Conservation (phyloP, 2,797 vertebrate species). For the Chelon labrosus region DNA sequence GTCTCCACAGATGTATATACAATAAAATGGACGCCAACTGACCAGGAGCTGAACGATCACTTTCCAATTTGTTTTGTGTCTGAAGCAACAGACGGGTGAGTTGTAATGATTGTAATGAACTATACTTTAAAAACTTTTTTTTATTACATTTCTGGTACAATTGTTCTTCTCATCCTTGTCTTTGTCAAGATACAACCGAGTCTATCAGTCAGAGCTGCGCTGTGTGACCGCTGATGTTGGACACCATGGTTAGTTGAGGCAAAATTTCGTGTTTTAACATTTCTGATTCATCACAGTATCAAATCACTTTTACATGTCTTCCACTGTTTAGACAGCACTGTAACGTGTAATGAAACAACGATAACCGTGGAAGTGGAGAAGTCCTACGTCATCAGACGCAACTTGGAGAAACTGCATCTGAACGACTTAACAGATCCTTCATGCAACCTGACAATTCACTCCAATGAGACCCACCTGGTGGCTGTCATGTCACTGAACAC, state of each 20-base stretch:
- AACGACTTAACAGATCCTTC: constrained; percentile 21
- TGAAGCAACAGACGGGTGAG: constrained; percentile 46
- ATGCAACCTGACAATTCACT: constrained; percentile 48
- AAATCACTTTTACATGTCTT: background rate
- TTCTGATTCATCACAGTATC: background rate
- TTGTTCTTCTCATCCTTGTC: background rate
- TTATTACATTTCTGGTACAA: no score
- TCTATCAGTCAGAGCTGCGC: constrained; percentile 68
- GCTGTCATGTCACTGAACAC: constrained; percentile 48
- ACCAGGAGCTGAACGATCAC: constrained; percentile 41
- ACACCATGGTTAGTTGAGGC: constrained; percentile 24
- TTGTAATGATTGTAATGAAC: background rate
- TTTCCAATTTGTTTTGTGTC: constrained; percentile 68
- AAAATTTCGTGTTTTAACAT: background rate
- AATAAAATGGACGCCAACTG: constrained; percentile 64
- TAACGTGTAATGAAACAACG: constrained; percentile 58
- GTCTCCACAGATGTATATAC: constrained; percentile 18
- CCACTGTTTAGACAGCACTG: constrained; percentile 14
- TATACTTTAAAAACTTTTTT: no score
- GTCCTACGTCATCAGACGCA: constrained; percentile 33
- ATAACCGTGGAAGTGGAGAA: constrained; percentile 64
- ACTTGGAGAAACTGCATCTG: constrained; percentile 57
- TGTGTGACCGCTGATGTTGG: constrained; percentile 62
- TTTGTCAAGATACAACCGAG: background rate
- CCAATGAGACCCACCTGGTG: constrained; percentile 67